A percentile compares a stretch with the other conserved stretches of the same genome.
These are phyloP conservation scores for Hydrotaea cyrtoneurina DNA, from an alignment of 2,888 invertebrate species.

Conservation along the genomic window DNA sequence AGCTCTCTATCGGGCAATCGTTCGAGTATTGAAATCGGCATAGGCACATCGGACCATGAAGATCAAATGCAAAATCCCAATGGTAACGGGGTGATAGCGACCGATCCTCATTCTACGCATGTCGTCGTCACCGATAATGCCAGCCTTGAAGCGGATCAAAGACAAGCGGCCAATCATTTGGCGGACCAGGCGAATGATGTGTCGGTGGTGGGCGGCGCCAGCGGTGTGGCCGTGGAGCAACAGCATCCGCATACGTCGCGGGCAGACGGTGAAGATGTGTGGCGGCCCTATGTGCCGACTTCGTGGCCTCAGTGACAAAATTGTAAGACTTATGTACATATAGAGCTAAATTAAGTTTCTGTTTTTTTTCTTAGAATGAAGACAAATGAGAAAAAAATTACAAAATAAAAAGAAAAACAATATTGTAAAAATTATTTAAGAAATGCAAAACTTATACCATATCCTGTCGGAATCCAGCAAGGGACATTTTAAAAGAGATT, in stretches of 20 bases:
- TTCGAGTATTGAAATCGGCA: constrained; percentile 83
- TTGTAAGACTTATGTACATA: constrained; percentile 68
- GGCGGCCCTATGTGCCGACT: constrained; percentile 84
- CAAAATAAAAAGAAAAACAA: constrained; percentile 9
- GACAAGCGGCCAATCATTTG: constrained; percentile 64
- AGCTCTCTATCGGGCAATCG: constrained; percentile 81
- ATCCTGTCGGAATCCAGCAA: neutral
- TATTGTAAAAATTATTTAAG: constrained; percentile 28
- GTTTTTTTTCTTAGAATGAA: constrained; percentile 26
- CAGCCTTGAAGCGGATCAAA: constrained; percentile 58
- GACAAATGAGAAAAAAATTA: constrained; percentile 2
- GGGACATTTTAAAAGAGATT: no score
- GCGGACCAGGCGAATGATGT: constrained; percentile 70
- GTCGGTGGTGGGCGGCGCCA: constrained; percentile 66
- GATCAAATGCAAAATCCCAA: constrained; percentile 64
- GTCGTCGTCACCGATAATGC: constrained; percentile 48
- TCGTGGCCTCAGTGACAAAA: constrained; percentile 66
- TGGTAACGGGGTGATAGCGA: constrained; percentile 50
- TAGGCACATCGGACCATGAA: constrained; percentile 79
- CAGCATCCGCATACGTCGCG: constrained; percentile 76
- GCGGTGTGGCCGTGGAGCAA: constrained; percentile 67
- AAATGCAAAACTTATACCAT: neutral
- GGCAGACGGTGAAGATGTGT: constrained; percentile 81
- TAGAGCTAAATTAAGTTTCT: constrained; percentile 60
- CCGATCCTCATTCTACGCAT: constrained; percentile 53